Base-by-base conservation (phyloP, 2,888 invertebrate genomes). In the Hermaeophaga mercurialis region DNA sequence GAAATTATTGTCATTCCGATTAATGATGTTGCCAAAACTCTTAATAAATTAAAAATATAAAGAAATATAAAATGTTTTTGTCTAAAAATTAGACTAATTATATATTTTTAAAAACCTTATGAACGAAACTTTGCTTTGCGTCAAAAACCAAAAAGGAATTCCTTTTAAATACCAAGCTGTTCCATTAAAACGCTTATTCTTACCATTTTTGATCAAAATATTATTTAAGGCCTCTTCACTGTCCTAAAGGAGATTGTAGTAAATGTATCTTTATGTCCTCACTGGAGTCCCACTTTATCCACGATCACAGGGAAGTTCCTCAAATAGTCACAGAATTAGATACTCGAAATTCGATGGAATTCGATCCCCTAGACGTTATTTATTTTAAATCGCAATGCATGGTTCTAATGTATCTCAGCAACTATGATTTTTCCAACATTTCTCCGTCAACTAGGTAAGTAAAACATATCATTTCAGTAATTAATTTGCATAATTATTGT, bases 201-300 rank as follows among this genome's bases (percentile, higher is more conserved):
- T n/a, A n/a, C n/a, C n/a, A n/a, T n/a, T n/a, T n/a, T n/a, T n/a
- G n/a, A n/a, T n/a, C n/a, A n/a, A n/a, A n/a, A n/a, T n/a, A n/a
- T n/a, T n/a, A n/a, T n/a, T 44, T 58, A 56, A 77, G 81, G 59
- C 79, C 80, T 1, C 74, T 80, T 33, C 73, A 76, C 36, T 84
- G 84, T 63, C 84, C 84, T 1, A 77, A 80, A 56, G 65, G 78
- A 2, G 74, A 78, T 14, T 84, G 84, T 63, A 75, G 76, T 3
- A 80, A 80, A 58, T 81, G 79, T 53, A 79, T 84, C 3, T 82
- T 83, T 0, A 75, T 81, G 39, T 80, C 81, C 22, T 80, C 82
- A 1, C 69, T 84, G 2, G 76, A 79, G 11, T 76, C 79, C 38
- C 84, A 84, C 68, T 84, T 84, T 59, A 73, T 80, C 54, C 82